Conservation (phyloP, 2,113 vertebrate genomes). For the Gnathonemus echidnorhynchus region DNA sequence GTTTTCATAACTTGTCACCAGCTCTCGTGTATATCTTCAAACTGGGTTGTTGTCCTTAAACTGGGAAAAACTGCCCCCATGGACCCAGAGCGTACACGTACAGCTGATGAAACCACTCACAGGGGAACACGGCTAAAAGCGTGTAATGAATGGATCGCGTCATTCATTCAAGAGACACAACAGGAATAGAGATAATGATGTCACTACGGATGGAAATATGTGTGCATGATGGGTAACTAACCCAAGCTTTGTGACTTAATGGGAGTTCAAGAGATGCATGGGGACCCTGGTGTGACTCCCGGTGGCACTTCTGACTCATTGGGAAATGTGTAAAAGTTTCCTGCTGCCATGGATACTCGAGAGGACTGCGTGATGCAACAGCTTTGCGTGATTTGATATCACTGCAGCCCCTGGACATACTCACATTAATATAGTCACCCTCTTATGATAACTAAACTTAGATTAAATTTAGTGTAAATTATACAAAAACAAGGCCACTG, state of each 20-base stretch:
- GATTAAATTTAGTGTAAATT: neutral
- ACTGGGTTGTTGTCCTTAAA: neutral
- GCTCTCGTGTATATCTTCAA: neutral
- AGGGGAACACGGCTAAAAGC: slow-evolving; percentile 47
- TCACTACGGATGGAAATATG: slow-evolving; percentile 43
- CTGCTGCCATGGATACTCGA: neutral
- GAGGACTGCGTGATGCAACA: slow-evolving; percentile 8
- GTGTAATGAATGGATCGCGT: slow-evolving; percentile 48
- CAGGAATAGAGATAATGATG: slow-evolving; percentile 62
- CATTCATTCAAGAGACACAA: slow-evolving; percentile 31
- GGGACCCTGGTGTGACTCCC: slow-evolving; percentile 6
- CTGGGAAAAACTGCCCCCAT: neutral
- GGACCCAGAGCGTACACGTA: neutral
- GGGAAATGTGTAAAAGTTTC: neutral
- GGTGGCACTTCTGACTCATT: neutral
- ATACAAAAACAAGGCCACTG: neutral
- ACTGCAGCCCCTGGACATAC: neutral
- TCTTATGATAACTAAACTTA: neutral
- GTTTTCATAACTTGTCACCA: slow-evolving; percentile 1
- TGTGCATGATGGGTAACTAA: slow-evolving; percentile 41
- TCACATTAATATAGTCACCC: neutral
- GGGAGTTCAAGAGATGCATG: slow-evolving; percentile 32
- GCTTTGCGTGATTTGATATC: neutral
- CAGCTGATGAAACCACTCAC: slow-evolving; percentile 21
- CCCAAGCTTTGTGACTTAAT: slow-evolving; percentile 29